Evolutionary conservation across 2,797 vertebrate species (phyloP).

Genomic region (Linurgus olivaceus): DNA sequence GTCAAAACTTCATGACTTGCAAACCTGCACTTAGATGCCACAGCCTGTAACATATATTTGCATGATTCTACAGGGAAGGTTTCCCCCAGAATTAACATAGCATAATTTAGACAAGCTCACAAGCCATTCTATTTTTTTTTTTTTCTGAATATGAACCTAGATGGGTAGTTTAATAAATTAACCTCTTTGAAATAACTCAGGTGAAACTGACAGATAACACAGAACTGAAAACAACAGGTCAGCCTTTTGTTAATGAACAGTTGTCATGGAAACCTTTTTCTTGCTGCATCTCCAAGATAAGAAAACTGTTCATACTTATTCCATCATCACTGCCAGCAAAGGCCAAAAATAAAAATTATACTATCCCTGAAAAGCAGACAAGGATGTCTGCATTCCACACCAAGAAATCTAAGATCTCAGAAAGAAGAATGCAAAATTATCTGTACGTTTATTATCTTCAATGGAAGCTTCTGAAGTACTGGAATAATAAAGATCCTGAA

Average conservation of each 20-base stretch:
- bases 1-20: background rate
- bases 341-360: background rate
- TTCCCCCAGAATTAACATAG: background rate
- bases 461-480: background rate
- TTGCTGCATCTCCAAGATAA: conserved; percentile 46
- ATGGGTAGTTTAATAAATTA: conserved; percentile 5
- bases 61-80: background rate
- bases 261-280: conserved; percentile 67
- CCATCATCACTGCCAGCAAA: background rate
- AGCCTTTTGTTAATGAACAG: conserved; percentile 45
- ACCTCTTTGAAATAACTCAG: conserved; percentile 41
- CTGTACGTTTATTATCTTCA: background rate
- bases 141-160: background rate
- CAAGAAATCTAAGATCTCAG: conserved; percentile 5
- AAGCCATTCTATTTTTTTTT: background rate
- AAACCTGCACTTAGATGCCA: background rate
- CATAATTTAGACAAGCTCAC: background rate
- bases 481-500: background rate
- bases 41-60: background rate
- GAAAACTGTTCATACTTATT: background rate
- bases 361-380: background rate
- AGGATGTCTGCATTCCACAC: background rate
- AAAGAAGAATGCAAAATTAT: background rate
- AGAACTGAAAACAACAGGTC: conserved; percentile 17
- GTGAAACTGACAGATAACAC: conserved; percentile 13